A percentile compares a stretch with the other conserved stretches of the same genome.
Evolutionary conservation across 2,113 vertebrate genomes (phyloP).

Genomic region (Lophochroa leadbeateri): DNA sequence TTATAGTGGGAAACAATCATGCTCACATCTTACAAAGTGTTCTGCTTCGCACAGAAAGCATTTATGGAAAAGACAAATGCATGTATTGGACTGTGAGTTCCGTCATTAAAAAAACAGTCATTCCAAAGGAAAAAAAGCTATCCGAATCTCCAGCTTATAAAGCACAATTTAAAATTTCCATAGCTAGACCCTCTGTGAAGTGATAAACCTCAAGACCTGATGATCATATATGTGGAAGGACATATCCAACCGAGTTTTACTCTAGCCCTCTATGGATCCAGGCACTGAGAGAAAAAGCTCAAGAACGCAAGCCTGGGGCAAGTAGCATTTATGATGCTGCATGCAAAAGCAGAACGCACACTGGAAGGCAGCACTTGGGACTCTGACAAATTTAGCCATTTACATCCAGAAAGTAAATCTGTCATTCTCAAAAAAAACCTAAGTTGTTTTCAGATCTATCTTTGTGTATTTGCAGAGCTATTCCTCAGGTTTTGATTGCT

Average conservation of each 20-base stretch:
- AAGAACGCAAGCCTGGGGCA: not conserved
- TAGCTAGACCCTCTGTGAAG: not conserved
- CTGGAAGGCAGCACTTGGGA: not conserved
- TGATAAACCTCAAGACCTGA: not conserved
- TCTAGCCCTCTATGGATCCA: not conserved
- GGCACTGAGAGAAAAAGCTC: not conserved
- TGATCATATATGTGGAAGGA: not conserved
- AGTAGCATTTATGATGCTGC: not conserved
- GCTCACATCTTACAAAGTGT: not conserved
- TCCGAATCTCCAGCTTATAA: not conserved
- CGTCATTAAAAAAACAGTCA: not conserved
- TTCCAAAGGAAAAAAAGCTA: not conserved
- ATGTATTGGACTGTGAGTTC: not conserved
- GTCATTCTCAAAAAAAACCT: not conserved
- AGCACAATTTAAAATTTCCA: not conserved
- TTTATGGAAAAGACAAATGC: not conserved
- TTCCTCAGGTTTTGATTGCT: not conserved
- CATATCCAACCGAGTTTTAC: not conserved
- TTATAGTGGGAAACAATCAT: not conserved
- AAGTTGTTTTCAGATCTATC: not conserved
- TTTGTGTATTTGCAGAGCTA: not conserved
- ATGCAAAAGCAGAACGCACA: not conserved
- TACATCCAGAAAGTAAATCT: not conserved
- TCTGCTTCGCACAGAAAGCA: not conserved
- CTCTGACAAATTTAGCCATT: not conserved